Base-by-base conservation (phyloP, 2,113 vertebrate species). In the Axis porcinus region DNA sequence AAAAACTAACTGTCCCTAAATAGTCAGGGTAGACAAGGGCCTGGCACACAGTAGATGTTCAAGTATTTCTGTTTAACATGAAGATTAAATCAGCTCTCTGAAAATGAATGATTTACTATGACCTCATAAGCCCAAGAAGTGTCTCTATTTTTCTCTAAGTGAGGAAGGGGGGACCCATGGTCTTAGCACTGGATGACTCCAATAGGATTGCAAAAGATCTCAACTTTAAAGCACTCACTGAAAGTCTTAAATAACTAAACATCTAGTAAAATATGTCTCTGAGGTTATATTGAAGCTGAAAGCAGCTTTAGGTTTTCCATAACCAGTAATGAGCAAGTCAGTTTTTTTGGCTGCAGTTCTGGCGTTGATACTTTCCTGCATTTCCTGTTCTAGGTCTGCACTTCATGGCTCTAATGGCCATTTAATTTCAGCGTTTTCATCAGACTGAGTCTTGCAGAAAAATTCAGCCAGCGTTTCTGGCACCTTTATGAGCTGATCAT, bases 401-500 rank as follows among this genome's bases (percentile, higher is more conserved):
- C 2, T 54, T 54, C 54, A 54, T 54, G 54, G 15, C 54, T 54
- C 0, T 21, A 21, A 2, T 55, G 54, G 19, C 1, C 15, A 52
- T 52, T 52, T 52, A 50, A 50, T 50, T 50, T 50, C 50, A 50
- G 50, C 0, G 14, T 50, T 50, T 0, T 50, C 54, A 21, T 55
- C 54, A 55, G 54, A 55, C 7, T 55, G 54, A 55, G 54, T 55
- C 17, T 55, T 55, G 54, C 2, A 8, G 54, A 55, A 55, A 55
- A 55, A 55, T 21, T 2, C 54, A 21, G 54, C 17, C 54, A 55
- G 54, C 19, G 3, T 7, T 21, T 55, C 54, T 55, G 19, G 54
- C 2, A 0, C 54, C 54, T 55, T 55, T 55, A 55, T 0, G 6
- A 55, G 17, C 54, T 55, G 17, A 55, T 1, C 54, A 55, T 0